phyloP scores from a whole-genome alignment of 1,140 invertebrate species.

The Drosophila orosa region DNA sequence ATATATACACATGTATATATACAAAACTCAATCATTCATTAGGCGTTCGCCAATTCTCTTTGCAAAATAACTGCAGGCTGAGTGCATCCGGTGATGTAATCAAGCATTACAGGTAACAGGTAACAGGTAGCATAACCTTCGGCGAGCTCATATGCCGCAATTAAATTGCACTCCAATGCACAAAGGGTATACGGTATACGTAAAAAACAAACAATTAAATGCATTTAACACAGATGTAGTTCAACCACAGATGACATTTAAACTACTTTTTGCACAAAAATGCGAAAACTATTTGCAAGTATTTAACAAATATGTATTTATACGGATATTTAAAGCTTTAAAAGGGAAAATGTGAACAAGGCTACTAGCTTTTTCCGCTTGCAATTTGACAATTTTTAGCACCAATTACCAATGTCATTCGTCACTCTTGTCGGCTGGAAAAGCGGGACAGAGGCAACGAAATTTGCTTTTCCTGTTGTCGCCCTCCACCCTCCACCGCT shows the following conservation, averaged over 20 bases:
- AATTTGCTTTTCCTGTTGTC: conserved; percentile 16
- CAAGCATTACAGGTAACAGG: conserved; percentile 8
- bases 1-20: background rate
- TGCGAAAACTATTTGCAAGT: conserved; percentile 6
- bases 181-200: conserved; percentile 6
- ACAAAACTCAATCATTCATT: conserved; percentile 16
- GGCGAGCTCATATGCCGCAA: conserved; percentile 23
- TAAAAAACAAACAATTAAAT: conserved; percentile 32
- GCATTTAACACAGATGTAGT: conserved; percentile 40
- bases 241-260: conserved; percentile 18
- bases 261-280: conserved; percentile 13
- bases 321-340: conserved; percentile 35
- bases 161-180: conserved; percentile 15
- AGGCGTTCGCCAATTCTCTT: conserved; percentile 4
- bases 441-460: background rate
- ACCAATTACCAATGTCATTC: conserved; percentile 71
- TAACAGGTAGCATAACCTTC: conserved; percentile 3
- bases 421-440: conserved; percentile 41
- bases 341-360: conserved; percentile 7
- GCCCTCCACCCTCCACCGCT: background rate
- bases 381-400: conserved; percentile 62
- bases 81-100: conserved; percentile 24
- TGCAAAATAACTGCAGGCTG: conserved; percentile 1
- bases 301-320: background rate
- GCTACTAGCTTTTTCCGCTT: conserved; percentile 20